Base-by-base conservation (phyloP, 2,113 vertebrate species). In the Corythaixoides concolor region DNA sequence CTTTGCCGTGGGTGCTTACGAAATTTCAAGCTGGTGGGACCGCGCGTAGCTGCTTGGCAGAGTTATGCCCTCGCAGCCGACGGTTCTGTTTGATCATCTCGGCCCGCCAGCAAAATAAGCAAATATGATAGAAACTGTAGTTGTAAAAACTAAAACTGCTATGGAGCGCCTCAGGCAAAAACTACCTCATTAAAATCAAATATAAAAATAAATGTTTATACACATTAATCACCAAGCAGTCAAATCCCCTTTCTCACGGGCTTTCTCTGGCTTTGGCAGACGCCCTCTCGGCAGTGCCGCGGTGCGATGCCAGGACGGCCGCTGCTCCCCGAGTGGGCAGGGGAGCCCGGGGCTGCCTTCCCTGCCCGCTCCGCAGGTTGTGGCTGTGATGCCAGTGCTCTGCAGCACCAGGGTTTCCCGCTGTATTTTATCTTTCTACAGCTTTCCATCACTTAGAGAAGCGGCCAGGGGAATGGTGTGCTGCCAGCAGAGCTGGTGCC, bases 401-500 rank as follows among this genome's bases (percentile, higher is more conserved):
- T 2, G 22, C 64, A 81, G 62, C 35, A 6, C 24, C 8, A 3
- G 86, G 13, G 11, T 41, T 81, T 75, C 10, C 41, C 13, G 5
- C 60, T 18, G 24, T 37, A n/a, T n/a, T 63, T 63, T 30, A 6
- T 28, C 39, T 32, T 63, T 3, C 53, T 17, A 2, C 60, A 55
- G 60, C 66, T 66, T 77, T 27, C 27, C 3, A 0, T 2, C 37
- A 5, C 26, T 33, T 18, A 3, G 2, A 49, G 39, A 11, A 30
- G 45, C 0, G 0, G 30, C 3, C 43, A 45, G 27, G 33, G 82
- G 8, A 59, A 21, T 1, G 8, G 41, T 2, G 6, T 59, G 66
- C n/a, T 33, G 66, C 35, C 1, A 18, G 67, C 5, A 11, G 84
- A n/a, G 35, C 43, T 33, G 78, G 8, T 4, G 66, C 8, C 17